Evolutionary conservation across 92 coral and sea anemone species (phyloP).

Genomic region (Ricordea florida): DNA sequence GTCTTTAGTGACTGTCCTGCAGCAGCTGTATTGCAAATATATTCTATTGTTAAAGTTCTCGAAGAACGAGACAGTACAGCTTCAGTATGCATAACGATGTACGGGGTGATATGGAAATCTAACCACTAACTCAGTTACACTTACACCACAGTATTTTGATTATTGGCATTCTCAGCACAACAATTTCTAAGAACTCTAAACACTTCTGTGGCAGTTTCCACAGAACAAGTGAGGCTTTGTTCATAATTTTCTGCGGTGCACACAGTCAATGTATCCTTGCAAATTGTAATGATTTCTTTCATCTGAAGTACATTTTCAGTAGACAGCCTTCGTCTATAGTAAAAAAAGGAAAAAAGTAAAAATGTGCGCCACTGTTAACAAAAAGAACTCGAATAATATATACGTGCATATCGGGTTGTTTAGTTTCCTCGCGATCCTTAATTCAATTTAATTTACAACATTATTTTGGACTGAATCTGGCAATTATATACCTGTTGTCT

Average conservation of each 20-base stretch:
- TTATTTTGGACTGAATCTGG: too few species aligned
- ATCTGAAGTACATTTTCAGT: not conserved
- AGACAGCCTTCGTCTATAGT: not conserved
- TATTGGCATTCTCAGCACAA: conserved; percentile 68
- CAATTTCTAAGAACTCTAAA: conserved; percentile 88
- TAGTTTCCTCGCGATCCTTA: too few species aligned
- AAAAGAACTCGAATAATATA: too few species aligned
- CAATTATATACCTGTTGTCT: too few species aligned
- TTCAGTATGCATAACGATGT: not conserved
- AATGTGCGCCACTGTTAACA: too few species aligned
- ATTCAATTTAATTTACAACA: too few species aligned
- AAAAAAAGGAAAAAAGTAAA: not conserved
- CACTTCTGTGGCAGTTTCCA: conserved; percentile 52
- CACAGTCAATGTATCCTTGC: not conserved
- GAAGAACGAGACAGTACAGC: too few species aligned
- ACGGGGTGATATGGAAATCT: not conserved
- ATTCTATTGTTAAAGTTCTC: too few species aligned
- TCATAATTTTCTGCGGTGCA: not conserved
- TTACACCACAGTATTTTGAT: conserved; percentile 73
- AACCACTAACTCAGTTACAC: not conserved
- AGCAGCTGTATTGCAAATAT: too few species aligned
- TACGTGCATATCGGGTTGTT: too few species aligned
- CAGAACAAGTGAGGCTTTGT: not conserved
- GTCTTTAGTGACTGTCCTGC: too few species aligned
- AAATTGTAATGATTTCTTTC: conserved; percentile 11